Evolutionary conservation across 2,113 vertebrate species (phyloP).

Genomic region (Lepus americanus): DNA sequence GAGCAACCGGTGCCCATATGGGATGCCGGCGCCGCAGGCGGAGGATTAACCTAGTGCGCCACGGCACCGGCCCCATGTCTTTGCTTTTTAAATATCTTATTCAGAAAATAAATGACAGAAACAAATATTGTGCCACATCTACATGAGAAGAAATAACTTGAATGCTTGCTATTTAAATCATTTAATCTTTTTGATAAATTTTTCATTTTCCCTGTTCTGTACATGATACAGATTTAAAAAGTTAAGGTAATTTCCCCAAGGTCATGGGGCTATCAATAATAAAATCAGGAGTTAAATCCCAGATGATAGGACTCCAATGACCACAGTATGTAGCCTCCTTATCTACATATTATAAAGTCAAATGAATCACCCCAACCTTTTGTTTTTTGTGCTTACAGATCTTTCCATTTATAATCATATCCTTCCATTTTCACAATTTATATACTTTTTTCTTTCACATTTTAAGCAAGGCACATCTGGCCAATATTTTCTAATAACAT

Average conservation of each 20-base stretch:
- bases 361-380: background rate
- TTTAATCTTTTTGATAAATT: conserved; percentile 32
- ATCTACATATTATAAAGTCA: background rate
- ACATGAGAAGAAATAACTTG: background rate
- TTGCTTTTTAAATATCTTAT: conserved; percentile 8
- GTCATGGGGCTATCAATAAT: conserved; percentile 27
- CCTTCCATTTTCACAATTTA: background rate
- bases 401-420: background rate
- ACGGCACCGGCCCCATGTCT: too few relatives aligned
- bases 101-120: background rate
- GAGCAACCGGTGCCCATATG: too few relatives aligned
- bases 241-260: background rate
- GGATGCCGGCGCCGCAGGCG: too few relatives aligned
- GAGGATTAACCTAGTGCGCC: too few relatives aligned
- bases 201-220: background rate
- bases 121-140: background rate
- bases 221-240: conserved; percentile 30
- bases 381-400: background rate
- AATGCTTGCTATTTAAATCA: background rate
- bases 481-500: conserved; percentile 36
- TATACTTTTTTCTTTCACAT: conserved; percentile 17
- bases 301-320: conserved; percentile 7
- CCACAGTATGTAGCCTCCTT: background rate
- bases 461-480: background rate
- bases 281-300: conserved; percentile 2